phyloP scores from a whole-genome alignment of 2,113 vertebrate genomes.

The Puntigrus tetrazona region DNA sequence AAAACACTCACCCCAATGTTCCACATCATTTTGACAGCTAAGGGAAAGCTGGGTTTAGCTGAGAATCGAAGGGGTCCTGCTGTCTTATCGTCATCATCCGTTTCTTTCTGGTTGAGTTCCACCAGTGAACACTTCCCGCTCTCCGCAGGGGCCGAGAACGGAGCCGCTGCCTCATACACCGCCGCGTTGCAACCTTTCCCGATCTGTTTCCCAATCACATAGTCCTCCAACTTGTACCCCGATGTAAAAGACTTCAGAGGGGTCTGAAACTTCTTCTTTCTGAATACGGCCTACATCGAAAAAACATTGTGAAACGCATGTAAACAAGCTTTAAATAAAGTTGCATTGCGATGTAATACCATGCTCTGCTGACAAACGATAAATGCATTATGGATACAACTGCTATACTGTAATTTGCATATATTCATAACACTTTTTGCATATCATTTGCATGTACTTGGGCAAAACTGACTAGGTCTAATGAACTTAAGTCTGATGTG shows the following conservation, averaged over 20 bases:
- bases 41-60: constrained; percentile 64
- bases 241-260: constrained; percentile 68
- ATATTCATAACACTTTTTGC: background rate
- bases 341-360: background rate
- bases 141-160: constrained; percentile 44
- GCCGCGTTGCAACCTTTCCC: constrained; percentile 89
- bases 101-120: constrained; percentile 43
- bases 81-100: constrained; percentile 30
- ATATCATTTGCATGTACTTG: background rate
- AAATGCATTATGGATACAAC: background rate
- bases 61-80: constrained; percentile 47
- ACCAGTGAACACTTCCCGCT: constrained; percentile 21
- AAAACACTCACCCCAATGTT: constrained; percentile 79
- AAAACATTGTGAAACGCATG: background rate
- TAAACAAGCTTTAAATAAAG: background rate
- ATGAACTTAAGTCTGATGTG: too few species aligned
- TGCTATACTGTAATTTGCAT: background rate
- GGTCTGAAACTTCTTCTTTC: constrained; percentile 77
- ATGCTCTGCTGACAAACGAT: background rate
- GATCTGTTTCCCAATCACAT: constrained; percentile 83
- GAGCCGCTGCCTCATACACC: constrained; percentile 83
- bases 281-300: constrained; percentile 78
- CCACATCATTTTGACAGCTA: constrained; percentile 82
- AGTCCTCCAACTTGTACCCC: constrained; percentile 90
- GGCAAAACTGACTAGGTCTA: background rate